These are phyloP conservation scores for Sebastes goodei DNA, from an alignment of 2,797 vertebrate species.

Conservation along the genomic window DNA sequence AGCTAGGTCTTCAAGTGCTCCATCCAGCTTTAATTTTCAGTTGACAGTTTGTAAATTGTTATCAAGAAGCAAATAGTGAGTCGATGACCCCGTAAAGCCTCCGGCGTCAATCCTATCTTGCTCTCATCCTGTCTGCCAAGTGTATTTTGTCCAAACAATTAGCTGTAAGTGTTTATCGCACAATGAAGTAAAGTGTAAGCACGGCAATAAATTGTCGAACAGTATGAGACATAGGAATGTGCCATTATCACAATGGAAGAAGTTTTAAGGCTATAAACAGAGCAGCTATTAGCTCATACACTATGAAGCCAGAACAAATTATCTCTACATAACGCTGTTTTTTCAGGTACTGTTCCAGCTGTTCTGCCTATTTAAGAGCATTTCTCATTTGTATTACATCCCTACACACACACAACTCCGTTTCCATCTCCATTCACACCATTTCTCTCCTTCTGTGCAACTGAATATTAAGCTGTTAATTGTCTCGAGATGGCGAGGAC, in stretches of 20 bases:
- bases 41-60: constrained; percentile 26
- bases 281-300: constrained; percentile 20
- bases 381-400: constrained; percentile 14
- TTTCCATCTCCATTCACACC: constrained; percentile 33
- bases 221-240: constrained; percentile 49
- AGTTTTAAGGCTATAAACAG: constrained; percentile 42
- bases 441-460: constrained; percentile 55
- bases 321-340: constrained; percentile 6
- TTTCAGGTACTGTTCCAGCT: constrained; percentile 22
- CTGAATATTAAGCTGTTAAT: constrained; percentile 74
- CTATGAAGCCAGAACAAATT: constrained; percentile 14
- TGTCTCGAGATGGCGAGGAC: constrained; percentile 53
- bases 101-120: neutral
- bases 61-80: neutral
- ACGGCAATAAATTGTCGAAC: constrained; percentile 41
- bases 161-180: constrained; percentile 14
- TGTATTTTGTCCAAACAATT: constrained; percentile 33
- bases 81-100: constrained; percentile 12
- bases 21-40: constrained; percentile 40
- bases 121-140: constrained; percentile 32
- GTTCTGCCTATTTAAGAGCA: constrained; percentile 23
- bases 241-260: constrained; percentile 33
- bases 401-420: constrained; percentile 23
- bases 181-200: constrained; percentile 5
- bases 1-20: constrained; percentile 18